Base-by-base conservation (phyloP, 2,113 vertebrate species). In the Fulmarus glacialis region DNA sequence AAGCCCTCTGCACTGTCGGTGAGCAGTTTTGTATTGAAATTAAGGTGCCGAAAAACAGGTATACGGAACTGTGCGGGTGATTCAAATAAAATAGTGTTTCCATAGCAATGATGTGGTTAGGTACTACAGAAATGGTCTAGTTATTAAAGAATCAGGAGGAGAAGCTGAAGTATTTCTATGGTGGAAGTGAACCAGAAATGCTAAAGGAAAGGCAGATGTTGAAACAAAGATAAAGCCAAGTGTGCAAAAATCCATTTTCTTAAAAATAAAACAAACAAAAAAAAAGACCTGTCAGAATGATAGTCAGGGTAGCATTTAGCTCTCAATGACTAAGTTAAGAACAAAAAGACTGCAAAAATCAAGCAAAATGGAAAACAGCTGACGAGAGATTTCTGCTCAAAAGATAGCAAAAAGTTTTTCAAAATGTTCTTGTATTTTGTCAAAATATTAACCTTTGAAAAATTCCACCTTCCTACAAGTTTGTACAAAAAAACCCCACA, bases 251-350 rank as follows among this genome's bases (percentile, higher is more conserved):
- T 64, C 30, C 5, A 21, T 91, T 85, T 94, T 72, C 60, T 91
- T 87, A 43, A 85, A 93, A 87, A 96, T 34, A 82, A 72, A 90
- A 38, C 71, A 82, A 82, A 60, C 42, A 24, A 62, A 89, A 68
- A 68, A 74, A 92, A 77, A 73, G 22, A 6, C 84, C 70, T 97
- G 97, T 95, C 97, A 97, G 70, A 86, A 85, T 95, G 90, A 96
- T 53, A 94, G 95, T 96, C 91, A 93, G 87, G 81, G 58, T 95
- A 94, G 64, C 50, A 88, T 93, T 97, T 96, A 95, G 45, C 59
- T 82, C 53, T 62, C 58, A 32, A 6, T 91, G 91, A 94, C 82
- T 90, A 83, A 95, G 87, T 71, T 87, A 89, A 83, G 63, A 95
- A 88, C n/a, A 90, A 86, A 91, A 91, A 83, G 62, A 66, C 42